Conservation (phyloP, 2,888 invertebrate species). For the Cephalotes varians region DNA sequence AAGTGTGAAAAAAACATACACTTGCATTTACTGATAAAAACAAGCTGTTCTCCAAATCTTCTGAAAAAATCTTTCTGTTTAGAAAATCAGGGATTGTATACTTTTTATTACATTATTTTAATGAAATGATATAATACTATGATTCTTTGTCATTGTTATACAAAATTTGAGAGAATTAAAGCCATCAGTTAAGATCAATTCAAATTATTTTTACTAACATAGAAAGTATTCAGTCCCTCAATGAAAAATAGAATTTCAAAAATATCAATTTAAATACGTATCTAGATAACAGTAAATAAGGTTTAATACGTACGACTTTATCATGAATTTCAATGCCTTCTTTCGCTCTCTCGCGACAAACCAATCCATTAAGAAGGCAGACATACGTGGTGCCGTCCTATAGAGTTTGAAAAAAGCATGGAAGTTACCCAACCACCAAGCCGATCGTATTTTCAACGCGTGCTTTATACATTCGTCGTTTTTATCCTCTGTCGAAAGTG, state of each 20-base stretch:
- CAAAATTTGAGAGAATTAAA: slow-evolving; percentile 9
- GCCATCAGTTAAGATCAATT: background rate
- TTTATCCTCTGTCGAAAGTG: slow-evolving; percentile 92
- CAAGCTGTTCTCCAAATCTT: background rate
- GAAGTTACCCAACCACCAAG: slow-evolving; percentile 97
- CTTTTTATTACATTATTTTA: slow-evolving; percentile 2
- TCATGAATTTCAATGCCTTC: slow-evolving; percentile 95
- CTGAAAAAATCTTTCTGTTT: background rate
- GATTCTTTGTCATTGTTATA: background rate
- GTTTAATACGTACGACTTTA: slow-evolving; percentile 96
- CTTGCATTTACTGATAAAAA: background rate
- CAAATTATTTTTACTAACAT: background rate
- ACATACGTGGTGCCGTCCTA: slow-evolving; percentile 96
- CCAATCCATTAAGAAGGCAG: slow-evolving; percentile 98
- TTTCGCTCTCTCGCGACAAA: slow-evolving; percentile 98
- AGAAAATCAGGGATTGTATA: background rate
- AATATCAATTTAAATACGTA: slow-evolving; percentile 17
- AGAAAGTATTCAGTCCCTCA: background rate
- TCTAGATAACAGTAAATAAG: slow-evolving; percentile 20
- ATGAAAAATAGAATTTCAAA: slow-evolving; percentile 1
- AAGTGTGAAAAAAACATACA: background rate
- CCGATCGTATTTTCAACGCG: slow-evolving; percentile 95
- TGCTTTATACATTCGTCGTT: slow-evolving; percentile 93
- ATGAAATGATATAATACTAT: background rate
- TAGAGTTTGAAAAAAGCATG: slow-evolving; percentile 97